Evolutionary conservation across 2,888 invertebrate genomes (phyloP), one percentile per base, ranked within the genome.

Genomic region (Masnerella sp.): DNA sequence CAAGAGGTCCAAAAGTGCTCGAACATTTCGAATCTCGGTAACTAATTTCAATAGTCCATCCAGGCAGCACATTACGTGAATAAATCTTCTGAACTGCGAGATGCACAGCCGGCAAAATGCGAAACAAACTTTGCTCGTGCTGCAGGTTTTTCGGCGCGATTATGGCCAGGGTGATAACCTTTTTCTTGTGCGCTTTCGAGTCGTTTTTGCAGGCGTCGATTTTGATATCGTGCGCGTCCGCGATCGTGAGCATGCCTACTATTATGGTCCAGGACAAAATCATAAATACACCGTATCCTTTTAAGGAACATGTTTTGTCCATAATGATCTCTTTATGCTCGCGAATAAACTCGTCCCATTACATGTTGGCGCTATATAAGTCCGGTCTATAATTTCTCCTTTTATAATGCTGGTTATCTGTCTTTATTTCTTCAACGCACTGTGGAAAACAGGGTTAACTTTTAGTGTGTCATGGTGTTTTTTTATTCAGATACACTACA

Each of bases 11-110:
- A 79, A 91, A 90, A 0, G 92, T 92, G 2, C 95, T 94, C 18
- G 94, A 94, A 83, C 94, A 94, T 51, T 91, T 89, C 0, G 94
- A 93, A 81, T 95, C 94, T 73, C 93, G 88, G 78, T 92, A 91
- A 70, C 92, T 91, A 1, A 94, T 90, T 49, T 90, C 88, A 62
- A 95, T 91, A 59, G 89, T 90, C 90, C 93, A 93, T n/a, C 91
- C 91, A 0, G 92, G 91, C 18, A 94, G 86, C 9, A 91, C 89
- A 0, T 91, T 91, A 80, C 90, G 90, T 47, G 89, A 88, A 0
- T 91, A 91, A 11, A 94, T 90, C 43, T 90, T 90, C 38, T 88
- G 88, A 36, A 93, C 90, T 8, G 93, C 94, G 87, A 94, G 88
- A 77, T 92, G 90, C 47, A 95, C 89, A 30, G 93, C 92, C 0